These are phyloP conservation scores for Festucalex cinctus DNA, from an alignment of 2,113 vertebrate genomes.

Conservation along the genomic window DNA sequence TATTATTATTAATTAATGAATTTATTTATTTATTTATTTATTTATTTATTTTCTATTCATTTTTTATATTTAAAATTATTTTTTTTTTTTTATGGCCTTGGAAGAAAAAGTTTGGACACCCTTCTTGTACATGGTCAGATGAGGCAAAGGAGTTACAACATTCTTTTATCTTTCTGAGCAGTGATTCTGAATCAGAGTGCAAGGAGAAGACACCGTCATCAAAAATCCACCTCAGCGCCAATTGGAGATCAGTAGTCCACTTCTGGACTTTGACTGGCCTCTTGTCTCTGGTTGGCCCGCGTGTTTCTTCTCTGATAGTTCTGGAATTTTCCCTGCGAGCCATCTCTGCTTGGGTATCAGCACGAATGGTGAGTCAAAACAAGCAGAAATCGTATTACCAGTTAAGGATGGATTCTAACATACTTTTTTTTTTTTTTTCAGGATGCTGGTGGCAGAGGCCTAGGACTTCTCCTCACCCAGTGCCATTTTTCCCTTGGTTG, in stretches of 20 bases:
- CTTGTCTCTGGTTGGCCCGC: constrained; percentile 73
- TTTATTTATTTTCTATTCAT: too few species aligned
- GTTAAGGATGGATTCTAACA: not conserved
- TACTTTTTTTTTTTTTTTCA: constrained; percentile 15
- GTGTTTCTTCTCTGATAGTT: constrained; percentile 79
- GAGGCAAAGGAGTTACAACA: not conserved
- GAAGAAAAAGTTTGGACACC: not conserved
- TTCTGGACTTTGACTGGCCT: constrained; percentile 66
- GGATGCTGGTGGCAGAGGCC: constrained; percentile 44
- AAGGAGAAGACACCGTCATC: constrained; percentile 12
- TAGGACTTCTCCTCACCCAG: constrained; percentile 69
- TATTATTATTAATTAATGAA: too few species aligned
- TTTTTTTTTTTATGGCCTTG: not conserved
- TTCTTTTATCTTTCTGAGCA: constrained; percentile 9
- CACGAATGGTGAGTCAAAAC: constrained; percentile 67
- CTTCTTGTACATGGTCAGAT: not conserved
- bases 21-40: too few species aligned
- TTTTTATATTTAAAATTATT: too few species aligned
- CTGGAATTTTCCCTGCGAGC: constrained; percentile 87
- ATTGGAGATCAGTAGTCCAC: constrained; percentile 61
- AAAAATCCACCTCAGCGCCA: constrained; percentile 16
- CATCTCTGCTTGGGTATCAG: constrained; percentile 62
- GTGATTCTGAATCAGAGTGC: constrained; percentile 33
- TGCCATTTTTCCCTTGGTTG: constrained; percentile 87
- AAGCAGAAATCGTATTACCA: not conserved